Evolutionary conservation across 2,888 invertebrate genomes (phyloP), one percentile per base, ranked within the genome.

Genomic region (Caenorhabditis plicata): DNA sequence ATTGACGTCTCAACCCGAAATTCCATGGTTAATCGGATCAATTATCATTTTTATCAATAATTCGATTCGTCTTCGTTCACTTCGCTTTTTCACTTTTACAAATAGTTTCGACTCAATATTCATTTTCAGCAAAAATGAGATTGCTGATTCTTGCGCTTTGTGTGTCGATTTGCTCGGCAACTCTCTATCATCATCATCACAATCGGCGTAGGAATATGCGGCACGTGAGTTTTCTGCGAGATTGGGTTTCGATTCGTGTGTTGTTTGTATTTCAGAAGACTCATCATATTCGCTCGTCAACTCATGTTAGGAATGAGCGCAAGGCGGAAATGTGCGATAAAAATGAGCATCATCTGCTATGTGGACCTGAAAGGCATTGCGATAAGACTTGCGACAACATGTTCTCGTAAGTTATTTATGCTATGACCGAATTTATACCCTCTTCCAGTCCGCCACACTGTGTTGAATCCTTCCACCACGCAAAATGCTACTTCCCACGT

Each of bases 401-500:
- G 15, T 74, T 65, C 60, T 68, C 61, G 72, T 72, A 44, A 9
- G 48, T n/a, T 25, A 26, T 35, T 19, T 7, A 17, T 29, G 11
- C 15, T 4, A 22, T n/a, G 4, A 7, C 11, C 5, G 31, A 19
- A 1, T 1, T 29, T 4, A 1, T 13, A 46, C 38, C 17, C 15
- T 33, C 3, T 13, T 71, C 39, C 57, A 73, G 73, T 39, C 73
- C 71, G 36, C 73, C 74, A 0, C 58, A 65, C 29, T 74, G 74
- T 39, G 43, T 63, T 22, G 42, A 60, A 22, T 29, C 32, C 8
- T 26, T 54, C 4, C 27, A 46, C 13, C 60, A 60, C 41, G 66
- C 71, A 35, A 73, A 74, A 47, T 74, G 74, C 53, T 73, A 62
- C 51, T 71, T 62, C 44, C 74, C 74, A 7, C 49, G 73, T 23